These are phyloP conservation scores for Macrotis lagotis DNA, from an alignment of 2,113 vertebrate genomes.

Conservation along the genomic window DNA sequence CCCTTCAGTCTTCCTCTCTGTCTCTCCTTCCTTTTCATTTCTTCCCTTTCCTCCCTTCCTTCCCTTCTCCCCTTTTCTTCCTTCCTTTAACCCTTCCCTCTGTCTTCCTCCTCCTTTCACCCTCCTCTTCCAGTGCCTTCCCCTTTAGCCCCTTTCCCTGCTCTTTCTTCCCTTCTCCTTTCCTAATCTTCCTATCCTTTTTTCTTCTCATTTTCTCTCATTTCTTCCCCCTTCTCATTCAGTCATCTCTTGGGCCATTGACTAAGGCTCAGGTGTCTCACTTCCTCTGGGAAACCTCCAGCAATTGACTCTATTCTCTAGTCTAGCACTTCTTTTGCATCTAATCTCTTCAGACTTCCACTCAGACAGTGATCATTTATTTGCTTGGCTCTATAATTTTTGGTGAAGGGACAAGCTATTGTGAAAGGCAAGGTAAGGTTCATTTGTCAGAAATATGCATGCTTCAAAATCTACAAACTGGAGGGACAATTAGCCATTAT, in stretches of 20 bases:
- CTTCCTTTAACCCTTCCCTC: neutral
- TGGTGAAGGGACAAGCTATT: neutral
- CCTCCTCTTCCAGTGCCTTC: neutral
- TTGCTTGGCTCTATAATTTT: neutral
- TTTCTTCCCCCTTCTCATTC: neutral
- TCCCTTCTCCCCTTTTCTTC: neutral
- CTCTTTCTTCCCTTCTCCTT: neutral
- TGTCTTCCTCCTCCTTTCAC: neutral
- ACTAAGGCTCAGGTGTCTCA: neutral
- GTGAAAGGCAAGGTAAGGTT: neutral
- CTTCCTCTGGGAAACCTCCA: neutral
- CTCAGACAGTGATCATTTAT: neutral
- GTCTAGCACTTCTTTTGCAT: neutral
- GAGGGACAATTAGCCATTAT: neutral
- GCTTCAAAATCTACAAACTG: neutral
- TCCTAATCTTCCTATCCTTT: neutral
- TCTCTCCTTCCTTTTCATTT: neutral
- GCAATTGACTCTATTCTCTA: neutral
- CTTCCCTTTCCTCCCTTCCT: neutral
- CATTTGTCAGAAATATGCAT: neutral
- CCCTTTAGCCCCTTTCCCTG: neutral
- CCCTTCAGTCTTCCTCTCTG: neutral
- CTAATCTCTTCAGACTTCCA: neutral
- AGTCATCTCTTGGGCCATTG: neutral
- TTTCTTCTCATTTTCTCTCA: neutral